Conservation (phyloP, 2,113 vertebrate species). For the Pongo abelii region DNA sequence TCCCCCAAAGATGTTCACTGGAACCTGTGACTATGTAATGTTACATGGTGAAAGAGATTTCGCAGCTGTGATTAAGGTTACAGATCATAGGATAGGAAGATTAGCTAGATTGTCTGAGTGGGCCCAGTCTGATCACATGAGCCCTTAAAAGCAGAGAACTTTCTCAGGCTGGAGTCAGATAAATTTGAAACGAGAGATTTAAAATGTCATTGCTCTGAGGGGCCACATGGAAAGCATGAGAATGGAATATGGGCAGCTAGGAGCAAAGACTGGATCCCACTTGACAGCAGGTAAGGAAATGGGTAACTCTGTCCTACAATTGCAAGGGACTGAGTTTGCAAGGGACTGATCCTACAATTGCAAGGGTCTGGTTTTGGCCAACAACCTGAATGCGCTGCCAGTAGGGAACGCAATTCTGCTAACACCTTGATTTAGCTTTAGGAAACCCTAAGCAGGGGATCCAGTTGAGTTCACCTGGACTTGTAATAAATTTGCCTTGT, state of each 20-base stretch:
- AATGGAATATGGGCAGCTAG: not conserved
- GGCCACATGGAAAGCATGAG: not conserved
- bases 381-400: not conserved
- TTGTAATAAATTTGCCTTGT: fast-evolving
- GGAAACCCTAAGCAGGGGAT: not conserved
- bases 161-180: not conserved
- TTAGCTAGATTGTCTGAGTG: not conserved
- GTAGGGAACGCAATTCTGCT: not conserved
- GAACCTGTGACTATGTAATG: not conserved
- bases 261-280: not conserved
- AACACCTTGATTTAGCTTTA: not conserved
- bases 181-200: not conserved
- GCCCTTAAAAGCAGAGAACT: not conserved
- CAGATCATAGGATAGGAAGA: not conserved
- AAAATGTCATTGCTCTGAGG: not conserved
- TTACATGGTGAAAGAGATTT: not conserved
- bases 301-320: too few relatives aligned
- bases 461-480: not conserved
- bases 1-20: not conserved
- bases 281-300: not conserved
- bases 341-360: too few relatives aligned
- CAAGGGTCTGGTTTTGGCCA: not conserved
- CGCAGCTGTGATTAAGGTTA: not conserved
- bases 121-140: not conserved
- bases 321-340: not conserved